Evolutionary conservation across 2,888 invertebrate species (phyloP), one percentile per base, ranked within the genome.

Genomic region (Synanthedon tipuliformis): DNA sequence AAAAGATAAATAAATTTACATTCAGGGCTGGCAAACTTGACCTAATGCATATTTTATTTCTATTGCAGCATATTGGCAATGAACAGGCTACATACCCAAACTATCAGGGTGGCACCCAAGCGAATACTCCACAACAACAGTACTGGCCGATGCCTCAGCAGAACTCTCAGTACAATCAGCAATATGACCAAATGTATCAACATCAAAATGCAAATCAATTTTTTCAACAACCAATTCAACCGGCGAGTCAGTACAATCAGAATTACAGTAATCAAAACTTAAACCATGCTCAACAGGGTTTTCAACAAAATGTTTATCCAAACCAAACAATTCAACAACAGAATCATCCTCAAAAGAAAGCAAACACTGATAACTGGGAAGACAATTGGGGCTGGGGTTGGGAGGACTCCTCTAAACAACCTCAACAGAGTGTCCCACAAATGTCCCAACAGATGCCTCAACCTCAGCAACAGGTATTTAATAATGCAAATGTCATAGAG

Each of bases 341-440:
- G 55, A 71, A 64, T 52, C 73, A 68, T 55, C 55, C 62, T 16
- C 74, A 73, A 57, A 69, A 60, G 48, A 68, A 76, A 57, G 61
- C 67, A 16, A 74, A 74, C 54, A 64, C 69, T 52, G 85, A 80
- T 64, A 74, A 64, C 53, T 87, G 81, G 85, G 84, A 82, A 57
- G 85, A 82, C 50, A 82, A 82, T 51, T 90, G 90, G 90, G 88
- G 89, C 12, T 90, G 90, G 90, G 89, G 89, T 1, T 90, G 90
- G 90, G 90, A 90, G 12, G 90, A 91, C 56, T 70, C 80, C 12
- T 70, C 79, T 8, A 85, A 85, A 57, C 81, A 82, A 63, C 72
- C 68, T 27, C 78, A 78, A 57, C 78, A 77, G 34, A 62, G 68
- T 48, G 53, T 49, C 45, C n/a, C n/a, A 15, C 16, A 23, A 15